A percentile compares a stretch with the other conserved stretches of the same genome.
These are phyloP conservation scores for Hydrochoerus hydrochaeris DNA, from an alignment of 2,113 vertebrate genomes.

Conservation along the genomic window DNA sequence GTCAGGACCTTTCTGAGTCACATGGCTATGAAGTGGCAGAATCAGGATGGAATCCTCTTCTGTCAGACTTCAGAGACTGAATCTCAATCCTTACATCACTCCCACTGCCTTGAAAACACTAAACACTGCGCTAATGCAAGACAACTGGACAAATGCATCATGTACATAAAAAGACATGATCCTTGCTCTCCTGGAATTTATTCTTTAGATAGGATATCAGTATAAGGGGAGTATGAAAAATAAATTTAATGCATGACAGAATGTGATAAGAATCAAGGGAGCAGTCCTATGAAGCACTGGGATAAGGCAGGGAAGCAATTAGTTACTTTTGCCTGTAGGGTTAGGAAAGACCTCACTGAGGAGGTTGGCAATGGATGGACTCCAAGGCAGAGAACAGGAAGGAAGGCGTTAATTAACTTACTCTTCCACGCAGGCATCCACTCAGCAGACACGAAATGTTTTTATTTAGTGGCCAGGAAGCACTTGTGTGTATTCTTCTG, in stretches of 20 bases:
- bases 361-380: not conserved
- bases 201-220: not conserved
- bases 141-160: not conserved
- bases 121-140: not conserved
- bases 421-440: not conserved
- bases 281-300: not conserved
- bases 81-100: not conserved
- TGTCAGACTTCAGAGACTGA: not conserved
- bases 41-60: not conserved
- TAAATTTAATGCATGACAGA: not conserved
- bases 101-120: not conserved
- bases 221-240: not conserved
- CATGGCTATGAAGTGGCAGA: not conserved
- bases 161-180: not conserved
- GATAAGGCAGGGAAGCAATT: not conserved
- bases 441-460: not conserved
- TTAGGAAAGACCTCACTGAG: slow-evolving; percentile 10
- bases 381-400: not conserved
- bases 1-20: not conserved
- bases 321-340: not conserved
- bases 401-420: not conserved
- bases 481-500: not conserved
- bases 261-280: not conserved
- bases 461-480: not conserved
- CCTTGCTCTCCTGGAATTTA: not conserved